These are phyloP conservation scores for Petrocephalus zakoni DNA, from an alignment of 2,113 vertebrate genomes.

Conservation along the genomic window DNA sequence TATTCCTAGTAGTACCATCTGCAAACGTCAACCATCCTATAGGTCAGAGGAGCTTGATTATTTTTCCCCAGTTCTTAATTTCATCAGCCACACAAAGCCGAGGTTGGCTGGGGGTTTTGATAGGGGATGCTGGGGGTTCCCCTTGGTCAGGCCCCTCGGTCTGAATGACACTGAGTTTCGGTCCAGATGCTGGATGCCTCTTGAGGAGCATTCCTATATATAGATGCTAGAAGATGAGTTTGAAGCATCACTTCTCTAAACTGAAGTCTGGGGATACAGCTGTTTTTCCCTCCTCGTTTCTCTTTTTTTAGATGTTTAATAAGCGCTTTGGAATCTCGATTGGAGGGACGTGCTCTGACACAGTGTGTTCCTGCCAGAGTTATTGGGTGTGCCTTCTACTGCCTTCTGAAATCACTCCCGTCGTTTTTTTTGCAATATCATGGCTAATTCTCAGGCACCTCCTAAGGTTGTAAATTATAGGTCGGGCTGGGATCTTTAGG, in stretches of 20 bases:
- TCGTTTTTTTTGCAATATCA: slow-evolving; percentile 29
- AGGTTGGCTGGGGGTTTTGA: background rate
- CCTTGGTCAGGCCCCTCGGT: background rate
- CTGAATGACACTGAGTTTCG: background rate
- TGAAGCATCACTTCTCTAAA: background rate
- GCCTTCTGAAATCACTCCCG: background rate
- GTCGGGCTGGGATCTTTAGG: slow-evolving; percentile 59
- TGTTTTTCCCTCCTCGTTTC: background rate
- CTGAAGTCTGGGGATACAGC: background rate
- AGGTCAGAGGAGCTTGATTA: background rate
- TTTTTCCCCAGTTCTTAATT: background rate
- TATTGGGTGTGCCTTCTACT: background rate
- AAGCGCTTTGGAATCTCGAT: background rate
- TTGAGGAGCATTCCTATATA: background rate
- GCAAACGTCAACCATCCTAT: background rate
- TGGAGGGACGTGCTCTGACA: background rate
- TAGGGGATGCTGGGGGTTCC: background rate
- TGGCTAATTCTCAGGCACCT: slow-evolving; percentile 34
- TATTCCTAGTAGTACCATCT: background rate
- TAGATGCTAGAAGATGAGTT: background rate
- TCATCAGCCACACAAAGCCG: background rate
- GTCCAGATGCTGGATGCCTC: background rate
- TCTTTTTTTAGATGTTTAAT: background rate
- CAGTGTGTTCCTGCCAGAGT: background rate
- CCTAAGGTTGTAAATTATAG: slow-evolving; percentile 66